Conservation (phyloP, 2,797 vertebrate species). For the Pitangus sulphuratus region DNA sequence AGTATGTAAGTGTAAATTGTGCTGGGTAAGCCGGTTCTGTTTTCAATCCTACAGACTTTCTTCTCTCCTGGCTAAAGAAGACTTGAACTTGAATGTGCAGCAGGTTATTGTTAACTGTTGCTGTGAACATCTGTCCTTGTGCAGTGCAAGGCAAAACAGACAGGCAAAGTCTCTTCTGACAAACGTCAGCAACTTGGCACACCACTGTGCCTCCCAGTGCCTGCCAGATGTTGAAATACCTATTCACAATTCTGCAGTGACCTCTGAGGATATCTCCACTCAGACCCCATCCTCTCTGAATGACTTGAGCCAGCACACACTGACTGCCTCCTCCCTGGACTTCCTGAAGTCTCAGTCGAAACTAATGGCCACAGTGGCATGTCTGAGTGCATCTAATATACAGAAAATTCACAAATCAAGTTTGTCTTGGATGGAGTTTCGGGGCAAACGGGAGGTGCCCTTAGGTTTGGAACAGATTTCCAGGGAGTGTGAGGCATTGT, state of each 20-base stretch:
- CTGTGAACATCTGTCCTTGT: slow-evolving; percentile 87
- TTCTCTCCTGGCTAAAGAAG: slow-evolving; percentile 84
- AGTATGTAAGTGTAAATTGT: not conserved
- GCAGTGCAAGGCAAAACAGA: slow-evolving; percentile 68
- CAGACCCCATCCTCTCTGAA: slow-evolving; percentile 44
- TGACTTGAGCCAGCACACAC: slow-evolving; percentile 75
- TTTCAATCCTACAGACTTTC: slow-evolving; percentile 79
- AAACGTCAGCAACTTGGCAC: slow-evolving; percentile 77
- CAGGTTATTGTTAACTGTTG: slow-evolving; percentile 90
- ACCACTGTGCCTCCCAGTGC: slow-evolving; percentile 74
- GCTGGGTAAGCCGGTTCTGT: not conserved
- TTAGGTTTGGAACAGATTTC: slow-evolving; percentile 88
- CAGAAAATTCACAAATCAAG: slow-evolving; percentile 80
- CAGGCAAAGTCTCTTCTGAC: slow-evolving; percentile 69
- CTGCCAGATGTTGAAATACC: slow-evolving; percentile 73
- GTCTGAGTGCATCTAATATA: slow-evolving; percentile 82
- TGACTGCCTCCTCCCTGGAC: slow-evolving; percentile 87
- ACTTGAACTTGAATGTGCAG: slow-evolving; percentile 86
- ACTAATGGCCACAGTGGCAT: slow-evolving; percentile 84
- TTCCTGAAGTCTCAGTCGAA: slow-evolving; percentile 90
- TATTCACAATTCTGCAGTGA: slow-evolving; percentile 53
- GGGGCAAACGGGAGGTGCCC: slow-evolving; percentile 84
- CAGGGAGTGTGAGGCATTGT: slow-evolving; percentile 84
- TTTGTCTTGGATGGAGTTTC: slow-evolving; percentile 89
- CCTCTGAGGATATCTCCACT: slow-evolving; percentile 56